Evolutionary conservation across 2,797 vertebrate genomes (phyloP).

Genomic region (Acanthis flammea): DNA sequence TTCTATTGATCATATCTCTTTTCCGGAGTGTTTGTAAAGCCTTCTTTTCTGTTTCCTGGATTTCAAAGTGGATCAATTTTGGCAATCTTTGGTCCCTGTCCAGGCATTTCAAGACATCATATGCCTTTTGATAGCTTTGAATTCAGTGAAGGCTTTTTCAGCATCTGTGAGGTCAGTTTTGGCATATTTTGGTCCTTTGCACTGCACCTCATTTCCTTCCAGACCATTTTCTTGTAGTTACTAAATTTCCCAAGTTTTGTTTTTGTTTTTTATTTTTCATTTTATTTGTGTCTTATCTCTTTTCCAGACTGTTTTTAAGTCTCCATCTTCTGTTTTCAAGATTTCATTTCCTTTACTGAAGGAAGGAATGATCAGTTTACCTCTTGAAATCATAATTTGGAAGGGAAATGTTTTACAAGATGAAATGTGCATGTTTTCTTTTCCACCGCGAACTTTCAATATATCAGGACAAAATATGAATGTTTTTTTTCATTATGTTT

Average conservation of each 20-base stretch:
- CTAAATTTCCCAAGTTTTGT: not conserved
- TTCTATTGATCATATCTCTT: not conserved
- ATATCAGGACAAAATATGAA: not conserved
- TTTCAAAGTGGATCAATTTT: not conserved
- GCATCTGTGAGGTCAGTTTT: not conserved
- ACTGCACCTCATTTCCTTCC: not conserved
- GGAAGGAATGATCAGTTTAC: slow-evolving; percentile 7
- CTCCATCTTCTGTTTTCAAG: not conserved
- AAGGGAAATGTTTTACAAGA: slow-evolving; percentile 26
- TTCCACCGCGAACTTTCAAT: not conserved
- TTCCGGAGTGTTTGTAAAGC: not conserved
- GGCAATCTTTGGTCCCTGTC: not conserved
- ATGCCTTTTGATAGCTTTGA: too few species aligned
- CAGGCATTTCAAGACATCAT: too few species aligned
- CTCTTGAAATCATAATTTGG: slow-evolving; percentile 47
- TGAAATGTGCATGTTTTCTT: not conserved
- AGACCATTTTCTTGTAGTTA: not conserved
- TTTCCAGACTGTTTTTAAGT: not conserved
- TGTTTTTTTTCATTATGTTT: not conserved
- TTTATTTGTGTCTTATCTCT: not conserved
- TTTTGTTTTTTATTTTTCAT: too few species aligned
- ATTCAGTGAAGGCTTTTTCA: not conserved
- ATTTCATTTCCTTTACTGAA: not conserved
- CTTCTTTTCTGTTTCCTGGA: not conserved
- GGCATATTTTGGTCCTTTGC: not conserved